phyloP scores from a whole-genome alignment of 2,113 vertebrate genomes.

The Girardinichthys multiradiatus region DNA sequence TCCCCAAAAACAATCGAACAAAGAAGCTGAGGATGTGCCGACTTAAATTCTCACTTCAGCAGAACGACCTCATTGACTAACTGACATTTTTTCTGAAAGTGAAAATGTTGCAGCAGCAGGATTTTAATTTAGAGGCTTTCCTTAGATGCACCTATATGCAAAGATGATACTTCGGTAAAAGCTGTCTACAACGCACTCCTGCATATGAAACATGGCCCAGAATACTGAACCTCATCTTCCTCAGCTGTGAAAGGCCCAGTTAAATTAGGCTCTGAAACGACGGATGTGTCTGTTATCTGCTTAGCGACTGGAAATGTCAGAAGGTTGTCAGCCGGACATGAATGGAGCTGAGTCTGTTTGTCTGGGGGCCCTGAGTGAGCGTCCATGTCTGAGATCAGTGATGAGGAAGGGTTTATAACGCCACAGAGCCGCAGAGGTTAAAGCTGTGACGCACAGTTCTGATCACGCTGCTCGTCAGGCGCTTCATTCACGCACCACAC shows the following conservation, averaged over 20 bases:
- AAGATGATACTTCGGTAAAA: neutral
- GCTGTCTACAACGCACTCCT: too few relatives aligned
- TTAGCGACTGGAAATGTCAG: conserved; percentile 41
- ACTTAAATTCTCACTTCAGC: neutral
- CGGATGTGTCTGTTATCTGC: conserved; percentile 35
- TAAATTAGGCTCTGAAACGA: conserved; percentile 19
- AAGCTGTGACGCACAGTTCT: neutral
- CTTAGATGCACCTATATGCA: neutral
- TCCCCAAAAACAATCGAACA: neutral
- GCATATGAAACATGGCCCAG: neutral
- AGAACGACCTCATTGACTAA: neutral
- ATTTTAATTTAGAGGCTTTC: neutral
- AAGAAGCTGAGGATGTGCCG: neutral
- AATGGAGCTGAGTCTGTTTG: conserved; percentile 26
- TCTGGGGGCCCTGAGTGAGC: too few relatives aligned
- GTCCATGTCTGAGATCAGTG: too few relatives aligned
- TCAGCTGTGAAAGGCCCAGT: neutral
- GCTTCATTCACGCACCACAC: too few relatives aligned
- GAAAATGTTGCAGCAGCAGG: neutral
- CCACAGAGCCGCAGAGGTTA: neutral
- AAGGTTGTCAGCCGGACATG: conserved; percentile 13
- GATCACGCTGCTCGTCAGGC: too few relatives aligned
- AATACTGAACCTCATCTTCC: too few relatives aligned
- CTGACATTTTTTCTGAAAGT: neutral
- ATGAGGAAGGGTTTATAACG: too few relatives aligned